Evolutionary conservation across 2,888 invertebrate species (phyloP).

Genomic region (Machimus rusticus): DNA sequence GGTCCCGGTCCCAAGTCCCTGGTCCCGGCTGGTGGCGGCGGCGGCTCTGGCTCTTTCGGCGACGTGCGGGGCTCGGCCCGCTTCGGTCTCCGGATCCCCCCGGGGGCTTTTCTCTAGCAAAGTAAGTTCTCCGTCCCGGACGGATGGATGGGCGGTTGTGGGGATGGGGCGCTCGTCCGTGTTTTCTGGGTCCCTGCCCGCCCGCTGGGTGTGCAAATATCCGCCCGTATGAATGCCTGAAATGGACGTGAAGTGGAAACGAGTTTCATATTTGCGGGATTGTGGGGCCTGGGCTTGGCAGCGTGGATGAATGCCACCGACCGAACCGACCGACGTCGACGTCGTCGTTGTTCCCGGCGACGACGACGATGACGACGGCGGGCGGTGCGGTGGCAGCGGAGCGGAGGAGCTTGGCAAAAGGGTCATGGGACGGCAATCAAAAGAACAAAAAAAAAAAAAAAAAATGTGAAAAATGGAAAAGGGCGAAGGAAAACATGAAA

Average conservation of each 20-base stretch:
- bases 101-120: background rate
- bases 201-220: background rate
- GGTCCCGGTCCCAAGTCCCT: background rate
- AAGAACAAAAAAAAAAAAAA: conserved; percentile 6
- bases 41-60: background rate
- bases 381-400: background rate
- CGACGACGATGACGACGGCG: too few species aligned
- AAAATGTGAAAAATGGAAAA: background rate
- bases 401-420: background rate
- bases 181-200: background rate
- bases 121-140: background rate
- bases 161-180: background rate
- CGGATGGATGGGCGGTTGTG: background rate
- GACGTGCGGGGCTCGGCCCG: background rate
- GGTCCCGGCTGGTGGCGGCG: background rate
- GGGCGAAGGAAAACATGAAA: background rate
- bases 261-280: conserved; percentile 43
- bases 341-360: too few species aligned
- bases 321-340: background rate
- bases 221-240: conserved; percentile 29
- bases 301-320: conserved; percentile 12
- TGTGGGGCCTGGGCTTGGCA: conserved; percentile 14
- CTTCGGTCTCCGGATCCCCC: background rate
- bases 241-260: conserved; percentile 44
- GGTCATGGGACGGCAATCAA: conserved; percentile 20